phyloP scores from a whole-genome alignment of 1,140 invertebrate species.

The Potamilus streckersoni region DNA sequence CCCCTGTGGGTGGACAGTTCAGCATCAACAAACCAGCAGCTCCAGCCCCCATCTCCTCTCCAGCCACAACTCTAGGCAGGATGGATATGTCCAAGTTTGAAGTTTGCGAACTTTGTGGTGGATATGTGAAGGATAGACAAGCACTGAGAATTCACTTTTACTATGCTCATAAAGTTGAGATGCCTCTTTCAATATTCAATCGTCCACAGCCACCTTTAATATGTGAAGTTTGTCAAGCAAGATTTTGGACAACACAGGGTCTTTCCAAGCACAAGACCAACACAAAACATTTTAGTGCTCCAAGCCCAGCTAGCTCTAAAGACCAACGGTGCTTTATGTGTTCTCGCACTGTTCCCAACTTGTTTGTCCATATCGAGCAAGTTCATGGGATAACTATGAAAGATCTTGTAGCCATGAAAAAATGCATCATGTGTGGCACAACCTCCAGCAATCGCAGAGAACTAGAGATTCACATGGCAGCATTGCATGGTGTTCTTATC shows the following conservation, averaged over 20 bases:
- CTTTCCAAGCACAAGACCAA: constrained; percentile 53
- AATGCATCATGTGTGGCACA: constrained; percentile 60
- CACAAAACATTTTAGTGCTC: constrained; percentile 30
- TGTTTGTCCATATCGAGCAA: constrained; percentile 51
- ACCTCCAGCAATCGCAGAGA: constrained; percentile 40
- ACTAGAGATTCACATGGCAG: constrained; percentile 55
- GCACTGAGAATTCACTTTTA: constrained; percentile 64
- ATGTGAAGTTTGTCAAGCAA: constrained; percentile 59
- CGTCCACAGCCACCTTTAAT: constrained; percentile 49
- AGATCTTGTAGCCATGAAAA: constrained; percentile 41
- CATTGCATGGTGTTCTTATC: constrained; percentile 55
- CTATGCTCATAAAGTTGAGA: constrained; percentile 62
- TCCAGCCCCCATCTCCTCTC: neutral
- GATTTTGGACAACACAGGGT: constrained; percentile 66
- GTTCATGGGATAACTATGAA: constrained; percentile 50
- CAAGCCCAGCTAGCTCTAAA: neutral
- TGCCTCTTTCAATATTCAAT: constrained; percentile 55
- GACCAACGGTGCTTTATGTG: constrained; percentile 51
- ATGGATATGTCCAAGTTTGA: constrained; percentile 51
- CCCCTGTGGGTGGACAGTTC: neutral
- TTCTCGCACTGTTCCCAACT: constrained; percentile 41
- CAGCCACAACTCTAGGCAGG: constrained; percentile 12
- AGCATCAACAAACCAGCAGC: neutral
- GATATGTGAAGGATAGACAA: constrained; percentile 64
- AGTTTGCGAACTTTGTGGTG: constrained; percentile 66